Evolutionary conservation across 2,113 vertebrate species (phyloP), one percentile per base, ranked within the genome.

Genomic region (Mellivora capensis): DNA sequence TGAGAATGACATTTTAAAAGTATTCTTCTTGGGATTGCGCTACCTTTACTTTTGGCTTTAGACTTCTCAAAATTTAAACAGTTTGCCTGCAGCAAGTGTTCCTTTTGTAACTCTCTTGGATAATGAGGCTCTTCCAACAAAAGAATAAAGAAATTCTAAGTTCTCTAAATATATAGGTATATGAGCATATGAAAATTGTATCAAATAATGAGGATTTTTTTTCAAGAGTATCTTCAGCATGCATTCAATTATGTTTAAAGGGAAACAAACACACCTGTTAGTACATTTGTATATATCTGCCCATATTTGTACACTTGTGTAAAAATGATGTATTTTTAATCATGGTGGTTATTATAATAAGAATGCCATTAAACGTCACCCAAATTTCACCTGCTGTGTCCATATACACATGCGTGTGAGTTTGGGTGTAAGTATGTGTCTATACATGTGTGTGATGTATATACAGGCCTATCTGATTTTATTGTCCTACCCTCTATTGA

Each of bases 221-320:
- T 90, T 86, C 23, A 76, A 88, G 89, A 81, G 37, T n/a, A 82
- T 27, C 34, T 89, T 93, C 6, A 13, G 23, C 77, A 88, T 91
- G 20, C 23, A 81, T 85, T 74, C 18, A 74, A 29, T 94, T 87
- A 57, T 84, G 52, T 92, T 93, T 90, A 80, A 93, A 96, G 61
- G 54, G 37, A 93, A 87, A 76, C 23, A 79, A 94, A 21, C 39
- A 86, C 39, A 86, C 10, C 64, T 21, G 39, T 91, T 42, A 76
- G 21, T 49, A 59, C 31, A 31, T 57, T 57, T 31, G 21, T 39
- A 87, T 62, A 42, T 87, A 87, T 52, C 44, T 25, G 47, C 42
- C 13, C 93, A 8, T 76, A 67, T 96, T 18, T 69, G 44, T 84
- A 62, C n/a, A 64, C 4, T 12, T 59, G 37, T 67, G 11, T 57